Base-by-base conservation (phyloP, 1,140 invertebrate species). In the Rhagoletis pomonella region DNA sequence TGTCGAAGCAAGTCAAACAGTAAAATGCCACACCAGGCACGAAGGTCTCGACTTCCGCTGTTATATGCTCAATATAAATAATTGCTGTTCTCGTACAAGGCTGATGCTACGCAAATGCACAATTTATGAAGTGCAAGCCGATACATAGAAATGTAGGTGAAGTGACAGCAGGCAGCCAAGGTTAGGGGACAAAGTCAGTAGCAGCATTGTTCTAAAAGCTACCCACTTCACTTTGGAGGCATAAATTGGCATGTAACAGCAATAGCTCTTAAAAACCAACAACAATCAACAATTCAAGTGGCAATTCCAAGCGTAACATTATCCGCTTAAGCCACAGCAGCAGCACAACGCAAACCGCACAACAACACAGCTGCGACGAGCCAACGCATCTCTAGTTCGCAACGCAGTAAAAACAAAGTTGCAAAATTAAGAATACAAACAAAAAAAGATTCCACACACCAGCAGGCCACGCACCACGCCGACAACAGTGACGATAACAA, bases 161-260 rank as follows among this genome's bases (percentile, higher is more conserved):
- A 17, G 44, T 12, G 69, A 4, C 42, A 7, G 73, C 73, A 55
- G 47, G 47, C 44, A 55, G 47, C n/a, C 6, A 55, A 81, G 73
- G 47, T 19, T 55, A 50, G n/a, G 9, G n/a, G 29, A 29, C 73
- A 55, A 77, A n/a, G 44, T 19, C 69, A 77, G n/a, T 14, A 3
- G 5, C 47, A 17, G 10, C 17, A 81, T 9, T 19, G n/a, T 55
- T 5, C 47, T 47, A 58, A 81, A 19, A 55, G 73, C 73, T 55
- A 19, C 47, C n/a, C 3, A 12, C n/a, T 12, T 17, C 47, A 17
- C 9, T 62, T 62, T 14, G 19, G 55, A 6, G 17, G 19, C n/a
- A 81, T 81, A 81, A 81, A 81, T 29, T 81, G 73, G 73, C n/a
- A 19, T 81, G 47, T 81, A 81, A 81, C 44, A 12, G 73, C 44